phyloP scores from a whole-genome alignment of 1,140 invertebrate genomes.

The Venturia canescens region DNA sequence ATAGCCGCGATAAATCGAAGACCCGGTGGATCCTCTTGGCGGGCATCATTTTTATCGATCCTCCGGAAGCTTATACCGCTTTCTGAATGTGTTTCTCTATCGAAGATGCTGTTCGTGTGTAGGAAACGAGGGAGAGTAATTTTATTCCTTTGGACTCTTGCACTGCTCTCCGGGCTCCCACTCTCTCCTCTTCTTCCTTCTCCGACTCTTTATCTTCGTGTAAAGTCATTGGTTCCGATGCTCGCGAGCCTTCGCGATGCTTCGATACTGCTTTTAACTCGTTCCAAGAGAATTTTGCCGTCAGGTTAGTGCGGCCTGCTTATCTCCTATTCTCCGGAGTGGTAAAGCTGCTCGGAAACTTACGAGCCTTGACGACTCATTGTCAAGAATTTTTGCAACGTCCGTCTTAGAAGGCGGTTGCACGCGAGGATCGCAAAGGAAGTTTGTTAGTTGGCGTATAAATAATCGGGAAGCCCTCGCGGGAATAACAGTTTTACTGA shows the following conservation, averaged over 20 bases:
- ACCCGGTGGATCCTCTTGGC: not conserved
- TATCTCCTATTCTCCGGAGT: not conserved
- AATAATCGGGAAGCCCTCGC: not conserved
- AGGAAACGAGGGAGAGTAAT: no score
- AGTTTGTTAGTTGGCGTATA: constrained; percentile 31
- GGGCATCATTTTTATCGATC: constrained; percentile 37
- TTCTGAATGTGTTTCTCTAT: no score
- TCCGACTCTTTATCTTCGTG: not conserved
- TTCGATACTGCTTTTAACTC: not conserved
- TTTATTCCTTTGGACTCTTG: no score
- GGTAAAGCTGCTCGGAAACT: not conserved
- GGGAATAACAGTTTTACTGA: constrained; percentile 40
- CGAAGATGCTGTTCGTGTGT: no score
- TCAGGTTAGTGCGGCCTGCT: not conserved
- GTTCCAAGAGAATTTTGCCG: not conserved
- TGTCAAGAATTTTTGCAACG: constrained; percentile 34
- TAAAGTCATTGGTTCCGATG: not conserved
- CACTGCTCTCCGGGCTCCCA: no score
- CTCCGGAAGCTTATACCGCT: constrained; percentile 1
- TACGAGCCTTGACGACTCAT: constrained; percentile 30
- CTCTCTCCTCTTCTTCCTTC: not conserved
- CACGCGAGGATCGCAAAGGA: constrained; percentile 28
- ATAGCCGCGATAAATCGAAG: constrained; percentile 40
- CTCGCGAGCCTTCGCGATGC: not conserved
- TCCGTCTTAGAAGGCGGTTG: constrained; percentile 4